phyloP scores from a whole-genome alignment of 1,140 invertebrate species.

The Aphaenogaster floridana region DNA sequence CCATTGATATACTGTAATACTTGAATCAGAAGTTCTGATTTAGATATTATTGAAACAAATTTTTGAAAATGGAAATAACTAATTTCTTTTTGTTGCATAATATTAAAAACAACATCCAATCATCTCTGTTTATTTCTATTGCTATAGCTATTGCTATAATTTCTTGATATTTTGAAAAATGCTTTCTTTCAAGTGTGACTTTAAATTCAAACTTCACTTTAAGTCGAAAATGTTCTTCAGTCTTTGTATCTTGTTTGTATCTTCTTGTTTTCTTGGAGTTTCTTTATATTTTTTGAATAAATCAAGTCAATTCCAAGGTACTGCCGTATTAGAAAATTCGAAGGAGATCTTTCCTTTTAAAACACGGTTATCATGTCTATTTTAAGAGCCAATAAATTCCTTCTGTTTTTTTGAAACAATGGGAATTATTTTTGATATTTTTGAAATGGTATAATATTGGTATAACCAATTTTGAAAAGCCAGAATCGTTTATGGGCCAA shows the following conservation, averaged over 20 bases:
- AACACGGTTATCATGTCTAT: background rate
- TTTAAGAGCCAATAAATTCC: background rate
- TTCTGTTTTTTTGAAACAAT: background rate
- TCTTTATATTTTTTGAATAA: background rate
- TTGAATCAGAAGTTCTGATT: slow-evolving; percentile 1
- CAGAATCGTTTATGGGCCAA: background rate
- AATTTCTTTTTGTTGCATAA: slow-evolving; percentile 12
- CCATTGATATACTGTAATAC: background rate
- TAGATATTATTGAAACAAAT: background rate
- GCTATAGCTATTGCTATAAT: slow-evolving; percentile 2
- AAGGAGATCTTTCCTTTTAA: background rate
- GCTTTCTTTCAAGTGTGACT: background rate
- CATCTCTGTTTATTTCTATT: slow-evolving; percentile 23
- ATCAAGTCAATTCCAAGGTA: background rate
- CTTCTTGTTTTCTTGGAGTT: background rate
- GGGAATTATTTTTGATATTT: background rate
- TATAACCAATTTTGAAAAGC: background rate
- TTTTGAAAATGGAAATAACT: background rate
- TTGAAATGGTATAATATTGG: background rate
- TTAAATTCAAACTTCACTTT: slow-evolving; percentile 5
- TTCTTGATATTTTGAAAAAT: background rate
- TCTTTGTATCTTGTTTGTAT: background rate
- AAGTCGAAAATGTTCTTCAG: background rate
- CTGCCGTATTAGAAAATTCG: background rate
- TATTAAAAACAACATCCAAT: slow-evolving; percentile 4